Evolutionary conservation across 2,113 vertebrate genomes (phyloP), one percentile per base, ranked within the genome.

Genomic region (Hippopotamus amphibius): DNA sequence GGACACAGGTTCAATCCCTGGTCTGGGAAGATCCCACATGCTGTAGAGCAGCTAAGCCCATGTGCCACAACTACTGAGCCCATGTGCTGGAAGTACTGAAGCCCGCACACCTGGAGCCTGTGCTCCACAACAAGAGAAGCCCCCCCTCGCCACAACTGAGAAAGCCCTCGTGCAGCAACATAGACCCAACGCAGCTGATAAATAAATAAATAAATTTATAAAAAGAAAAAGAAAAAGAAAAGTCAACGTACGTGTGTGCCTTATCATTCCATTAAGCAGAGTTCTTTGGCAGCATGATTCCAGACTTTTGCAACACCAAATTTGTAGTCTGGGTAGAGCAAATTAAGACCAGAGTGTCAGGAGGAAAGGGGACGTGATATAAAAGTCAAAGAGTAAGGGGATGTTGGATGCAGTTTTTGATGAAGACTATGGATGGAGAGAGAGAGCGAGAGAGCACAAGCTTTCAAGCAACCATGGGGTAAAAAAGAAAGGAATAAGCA

Each of bases 191-290:
- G 37, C 37, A 37, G 37, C 37, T 37, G 37, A 37, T 37, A 37
- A 37, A 37, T 37, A 37, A 37, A 37, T 37, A 37, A 37, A 37
- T 37, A 37, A 37, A 37, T 37, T 37, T 37, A 37, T 37, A 37
- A 37, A 37, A 37, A 37, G 37, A 37, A 37, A 37, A 37, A 37
- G 37, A 37, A 37, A 37, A 37, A 37, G 37, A 37, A 87, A 19
- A 19, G 43, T 46, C 26, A 24, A 0, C n/a, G 24, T 81, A 14
- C 0, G 1, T 28, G 28, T 7, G 2, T 5, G 8, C 53, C 9
- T 87, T 69, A 26, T 12, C 48, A 57, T 63, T 48, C 65, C 46
- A 26, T n/a, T 50, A 69, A 21, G 1, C 28, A 57, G 33, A 82
- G 28, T 79, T 77, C 55, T 57, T 79, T 80, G 46, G 33, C 19